A percentile compares a stretch with the other conserved stretches of the same genome.
Conservation (phyloP, 2,888 invertebrate species). For the Melikaiella ostensackeni region DNA sequence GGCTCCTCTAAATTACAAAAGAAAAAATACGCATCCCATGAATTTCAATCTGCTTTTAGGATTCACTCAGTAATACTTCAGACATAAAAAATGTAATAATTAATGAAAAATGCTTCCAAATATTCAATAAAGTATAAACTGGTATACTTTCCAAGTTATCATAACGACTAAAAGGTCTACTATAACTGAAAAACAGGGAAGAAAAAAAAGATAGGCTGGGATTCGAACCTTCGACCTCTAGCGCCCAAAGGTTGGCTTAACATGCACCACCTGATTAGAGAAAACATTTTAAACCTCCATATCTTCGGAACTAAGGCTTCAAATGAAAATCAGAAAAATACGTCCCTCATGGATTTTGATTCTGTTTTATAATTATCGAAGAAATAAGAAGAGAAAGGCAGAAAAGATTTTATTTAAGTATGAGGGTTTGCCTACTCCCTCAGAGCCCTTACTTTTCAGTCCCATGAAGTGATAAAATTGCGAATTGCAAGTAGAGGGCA, state of each 20-base stretch:
- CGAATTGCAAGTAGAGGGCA: slow-evolving; percentile 45
- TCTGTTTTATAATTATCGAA: neutral
- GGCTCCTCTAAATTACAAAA: neutral
- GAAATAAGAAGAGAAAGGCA: neutral
- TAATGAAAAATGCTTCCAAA: neutral
- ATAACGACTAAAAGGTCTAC: no score
- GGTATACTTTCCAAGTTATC: no score
- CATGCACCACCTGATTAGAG: neutral
- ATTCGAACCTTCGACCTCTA: neutral
- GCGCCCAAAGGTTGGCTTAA: neutral
- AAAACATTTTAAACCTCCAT: neutral
- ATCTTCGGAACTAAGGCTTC: neutral
- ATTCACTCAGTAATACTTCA: neutral
- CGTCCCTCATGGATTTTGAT: neutral
- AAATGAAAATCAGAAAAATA: neutral
- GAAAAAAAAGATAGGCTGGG: neutral
- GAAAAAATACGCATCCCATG: neutral
- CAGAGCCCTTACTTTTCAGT: neutral
- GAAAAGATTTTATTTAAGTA: neutral
- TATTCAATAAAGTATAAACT: no score
- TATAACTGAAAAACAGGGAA: no score
- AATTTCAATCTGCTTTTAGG: no score
- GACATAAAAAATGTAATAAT: neutral
- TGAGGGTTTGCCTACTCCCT: neutral
- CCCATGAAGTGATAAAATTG: slow-evolving; percentile 13